Conservation (phyloP, 2,797 vertebrate genomes). For the Sarcophilus harrisii region DNA sequence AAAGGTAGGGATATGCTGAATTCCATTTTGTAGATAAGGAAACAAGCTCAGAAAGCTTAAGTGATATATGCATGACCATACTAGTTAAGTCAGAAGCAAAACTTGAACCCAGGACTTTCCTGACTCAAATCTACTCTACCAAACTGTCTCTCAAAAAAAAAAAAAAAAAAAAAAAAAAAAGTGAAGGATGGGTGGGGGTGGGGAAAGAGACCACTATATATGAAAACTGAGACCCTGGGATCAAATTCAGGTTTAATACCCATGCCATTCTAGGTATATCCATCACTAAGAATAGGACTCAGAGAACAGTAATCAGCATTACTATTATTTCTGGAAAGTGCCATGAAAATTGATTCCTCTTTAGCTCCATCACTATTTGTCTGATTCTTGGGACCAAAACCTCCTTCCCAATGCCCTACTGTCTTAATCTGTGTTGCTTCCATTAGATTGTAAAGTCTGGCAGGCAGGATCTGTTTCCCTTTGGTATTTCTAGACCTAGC, state of each 20-base stretch:
- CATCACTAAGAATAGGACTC: neutral
- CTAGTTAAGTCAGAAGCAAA: neutral
- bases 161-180: no score
- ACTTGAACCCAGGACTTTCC: neutral
- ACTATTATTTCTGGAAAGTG: neutral
- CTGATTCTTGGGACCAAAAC: neutral
- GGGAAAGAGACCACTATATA: neutral
- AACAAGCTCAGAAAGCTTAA: neutral
- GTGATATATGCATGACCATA: neutral
- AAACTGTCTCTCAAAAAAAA: neutral
- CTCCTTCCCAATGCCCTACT: neutral
- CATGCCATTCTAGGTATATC: neutral
- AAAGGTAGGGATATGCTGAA: neutral
- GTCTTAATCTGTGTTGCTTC: neutral
- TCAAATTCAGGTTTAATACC: neutral
- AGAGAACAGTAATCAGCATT: neutral
- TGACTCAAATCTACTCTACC: neutral
- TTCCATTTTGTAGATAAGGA: neutral
- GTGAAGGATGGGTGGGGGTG: no score
- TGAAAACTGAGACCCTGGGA: neutral
- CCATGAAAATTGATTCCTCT: neutral
- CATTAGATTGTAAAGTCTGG: neutral
- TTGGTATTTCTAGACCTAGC: neutral
- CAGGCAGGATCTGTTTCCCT: neutral
- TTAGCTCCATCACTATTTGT: neutral